These are phyloP conservation scores for Prunella fulvescens DNA, from an alignment of 2,113 vertebrate genomes.

Conservation along the genomic window DNA sequence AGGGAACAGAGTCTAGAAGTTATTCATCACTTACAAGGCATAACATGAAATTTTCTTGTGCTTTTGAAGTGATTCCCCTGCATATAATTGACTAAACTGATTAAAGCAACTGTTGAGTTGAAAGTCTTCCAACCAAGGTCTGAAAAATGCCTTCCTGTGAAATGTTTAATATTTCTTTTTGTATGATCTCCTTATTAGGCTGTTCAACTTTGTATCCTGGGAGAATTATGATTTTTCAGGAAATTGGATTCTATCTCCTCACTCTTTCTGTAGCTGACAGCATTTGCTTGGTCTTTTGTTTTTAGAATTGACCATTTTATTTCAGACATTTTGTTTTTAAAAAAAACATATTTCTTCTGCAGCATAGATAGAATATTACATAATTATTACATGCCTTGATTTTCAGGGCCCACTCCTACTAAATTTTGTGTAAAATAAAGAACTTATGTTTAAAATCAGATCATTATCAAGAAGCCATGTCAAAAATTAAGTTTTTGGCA, in stretches of 20 bases:
- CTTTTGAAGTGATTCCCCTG: slow-evolving; percentile 56
- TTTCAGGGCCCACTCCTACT: not conserved
- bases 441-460: not conserved
- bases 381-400: not conserved
- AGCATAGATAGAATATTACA: not conserved
- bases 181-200: slow-evolving; percentile 9
- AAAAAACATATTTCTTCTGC: not conserved
- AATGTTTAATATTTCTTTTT: slow-evolving; percentile 53
- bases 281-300: not conserved
- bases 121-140: slow-evolving; percentile 38
- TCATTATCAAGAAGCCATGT: not conserved
- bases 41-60: slow-evolving; percentile 33
- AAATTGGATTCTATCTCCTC: not conserved
- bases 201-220: not conserved
- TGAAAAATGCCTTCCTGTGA: slow-evolving; percentile 45
- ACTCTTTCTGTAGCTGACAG: not conserved
- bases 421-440: not conserved
- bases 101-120: slow-evolving; percentile 58
- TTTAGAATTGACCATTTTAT: not conserved
- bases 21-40: slow-evolving; percentile 46
- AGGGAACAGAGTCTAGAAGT: slow-evolving; percentile 7
- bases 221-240: not conserved
- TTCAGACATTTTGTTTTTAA: not conserved
- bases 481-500: not conserved
- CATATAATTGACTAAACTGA: slow-evolving; percentile 64